These are phyloP conservation scores for Aphis gossypii DNA, from an alignment of 1,140 invertebrate genomes.

Conservation along the genomic window DNA sequence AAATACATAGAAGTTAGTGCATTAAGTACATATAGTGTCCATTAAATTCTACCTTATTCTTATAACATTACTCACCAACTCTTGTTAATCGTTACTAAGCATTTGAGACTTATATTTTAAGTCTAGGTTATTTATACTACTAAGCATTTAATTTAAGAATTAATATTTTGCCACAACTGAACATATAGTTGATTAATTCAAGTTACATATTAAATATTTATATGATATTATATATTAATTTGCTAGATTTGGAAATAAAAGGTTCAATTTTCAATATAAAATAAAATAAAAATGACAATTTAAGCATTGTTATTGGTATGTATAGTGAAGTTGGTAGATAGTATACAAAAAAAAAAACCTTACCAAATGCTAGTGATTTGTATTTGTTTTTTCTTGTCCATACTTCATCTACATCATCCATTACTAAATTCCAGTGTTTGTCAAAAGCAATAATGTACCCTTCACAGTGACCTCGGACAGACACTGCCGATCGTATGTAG, in stretches of 20 bases:
- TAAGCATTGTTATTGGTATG: background rate
- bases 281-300: background rate
- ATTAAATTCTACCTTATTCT: background rate
- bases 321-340: background rate
- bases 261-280: background rate
- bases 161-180: background rate
- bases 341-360: conserved; percentile 22
- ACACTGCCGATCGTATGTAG: conserved; percentile 70
- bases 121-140: too few relatives aligned
- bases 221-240: background rate
- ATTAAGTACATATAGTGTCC: too few relatives aligned
- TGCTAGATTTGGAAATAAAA: background rate
- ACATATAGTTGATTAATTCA: background rate
- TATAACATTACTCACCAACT: background rate
- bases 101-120: background rate
- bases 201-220: background rate
- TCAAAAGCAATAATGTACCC: conserved; percentile 89
- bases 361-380: conserved; percentile 59
- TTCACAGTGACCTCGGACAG: conserved; percentile 78
- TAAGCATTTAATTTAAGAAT: background rate
- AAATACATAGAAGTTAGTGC: background rate
- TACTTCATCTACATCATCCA: conserved; percentile 85
- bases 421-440: conserved; percentile 92
- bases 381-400: conserved; percentile 70
- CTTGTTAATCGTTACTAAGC: background rate